Conservation (phyloP, 30 jellyfish, hydroid and myxozoan species). For the Calvadosia cruxmelitensis region DNA sequence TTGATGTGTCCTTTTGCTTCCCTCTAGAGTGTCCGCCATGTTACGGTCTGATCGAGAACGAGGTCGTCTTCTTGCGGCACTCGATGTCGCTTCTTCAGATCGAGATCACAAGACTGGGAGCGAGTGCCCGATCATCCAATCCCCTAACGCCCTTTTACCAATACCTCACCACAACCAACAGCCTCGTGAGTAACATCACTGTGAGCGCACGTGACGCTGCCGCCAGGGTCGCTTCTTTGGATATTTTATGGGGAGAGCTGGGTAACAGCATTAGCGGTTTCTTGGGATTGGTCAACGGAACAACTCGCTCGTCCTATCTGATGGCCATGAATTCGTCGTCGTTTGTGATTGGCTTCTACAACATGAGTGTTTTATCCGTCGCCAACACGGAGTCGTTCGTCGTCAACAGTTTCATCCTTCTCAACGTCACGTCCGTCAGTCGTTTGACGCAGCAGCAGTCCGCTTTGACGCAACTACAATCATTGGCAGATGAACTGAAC, state of each 20-base stretch:
- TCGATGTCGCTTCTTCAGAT: slow-evolving; percentile 25
- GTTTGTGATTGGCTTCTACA: slow-evolving; percentile 37
- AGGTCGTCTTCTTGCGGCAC: slow-evolving; percentile 36
- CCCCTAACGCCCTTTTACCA: slow-evolving; percentile 64
- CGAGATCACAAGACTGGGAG: slow-evolving; percentile 17
- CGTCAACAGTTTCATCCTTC: slow-evolving; percentile 30
- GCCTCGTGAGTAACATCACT: slow-evolving; percentile 10
- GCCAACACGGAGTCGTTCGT: slow-evolving; percentile 31
- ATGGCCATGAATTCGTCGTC: slow-evolving; percentile 11
- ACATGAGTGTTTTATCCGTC: slow-evolving; percentile 46
- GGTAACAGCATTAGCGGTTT: slow-evolving; percentile 28
- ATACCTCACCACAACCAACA: slow-evolving; percentile 33
- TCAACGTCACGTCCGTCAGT: slow-evolving; percentile 37
- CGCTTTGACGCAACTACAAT: slow-evolving; percentile 56
- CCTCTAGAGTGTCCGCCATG: slow-evolving; percentile 91
- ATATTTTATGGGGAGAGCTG: slow-evolving; percentile 44
- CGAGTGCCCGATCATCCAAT: slow-evolving; percentile 15
- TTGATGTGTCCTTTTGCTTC: neutral
- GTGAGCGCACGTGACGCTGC: slow-evolving; percentile 35
- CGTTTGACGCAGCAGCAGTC: slow-evolving; percentile 55
- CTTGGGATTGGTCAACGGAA: slow-evolving; percentile 20
- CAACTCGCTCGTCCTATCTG: slow-evolving; percentile 19
- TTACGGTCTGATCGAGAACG: slow-evolving; percentile 66
- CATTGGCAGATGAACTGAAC: slow-evolving; percentile 36
- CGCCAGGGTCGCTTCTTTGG: slow-evolving; percentile 28